Conservation (phyloP, 1,140 invertebrate genomes). For the Drosophila aff. region DNA sequence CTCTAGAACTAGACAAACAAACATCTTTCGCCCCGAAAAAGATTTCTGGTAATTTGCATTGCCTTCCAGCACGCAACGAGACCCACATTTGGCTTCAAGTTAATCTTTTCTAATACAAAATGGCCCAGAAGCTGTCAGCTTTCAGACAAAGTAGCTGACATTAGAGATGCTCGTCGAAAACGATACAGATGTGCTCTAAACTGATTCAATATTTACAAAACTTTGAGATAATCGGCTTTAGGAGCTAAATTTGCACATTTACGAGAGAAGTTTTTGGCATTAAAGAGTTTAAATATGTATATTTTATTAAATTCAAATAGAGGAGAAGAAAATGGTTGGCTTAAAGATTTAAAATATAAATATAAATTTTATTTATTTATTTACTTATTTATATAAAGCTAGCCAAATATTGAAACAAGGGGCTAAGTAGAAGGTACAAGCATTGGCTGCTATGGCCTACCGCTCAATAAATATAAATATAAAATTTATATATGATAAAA, state of each 20-base stretch:
- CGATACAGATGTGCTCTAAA: conserved; percentile 1
- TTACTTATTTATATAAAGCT: too few species aligned
- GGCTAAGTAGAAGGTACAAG: too few species aligned
- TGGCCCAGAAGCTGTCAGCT: conserved; percentile 35
- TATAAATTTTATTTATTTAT: too few species aligned
- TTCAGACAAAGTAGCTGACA: conserved; percentile 30
- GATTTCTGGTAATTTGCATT: conserved; percentile 58
- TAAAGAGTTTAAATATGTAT: neutral
- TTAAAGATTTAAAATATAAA: neutral
- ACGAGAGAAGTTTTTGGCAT: neutral
- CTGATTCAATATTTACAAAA: conserved; percentile 12
- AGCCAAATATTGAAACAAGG: too few species aligned
- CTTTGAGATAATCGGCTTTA: conserved; percentile 13
- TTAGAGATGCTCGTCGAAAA: conserved; percentile 21
- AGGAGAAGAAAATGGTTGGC: accelerated
- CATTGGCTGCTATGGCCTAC: too few species aligned
- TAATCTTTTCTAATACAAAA: conserved; percentile 69
- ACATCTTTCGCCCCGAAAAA: conserved; percentile 26
- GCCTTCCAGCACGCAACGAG: conserved; percentile 32
- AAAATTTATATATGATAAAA: neutral
- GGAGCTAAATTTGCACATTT: neutral
- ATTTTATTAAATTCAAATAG: too few species aligned
- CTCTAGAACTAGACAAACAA: conserved; percentile 52
- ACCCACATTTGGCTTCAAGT: conserved; percentile 43
- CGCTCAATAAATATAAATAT: too few species aligned